Conservation (phyloP, 2,888 invertebrate species). For the Laothoe populi region DNA sequence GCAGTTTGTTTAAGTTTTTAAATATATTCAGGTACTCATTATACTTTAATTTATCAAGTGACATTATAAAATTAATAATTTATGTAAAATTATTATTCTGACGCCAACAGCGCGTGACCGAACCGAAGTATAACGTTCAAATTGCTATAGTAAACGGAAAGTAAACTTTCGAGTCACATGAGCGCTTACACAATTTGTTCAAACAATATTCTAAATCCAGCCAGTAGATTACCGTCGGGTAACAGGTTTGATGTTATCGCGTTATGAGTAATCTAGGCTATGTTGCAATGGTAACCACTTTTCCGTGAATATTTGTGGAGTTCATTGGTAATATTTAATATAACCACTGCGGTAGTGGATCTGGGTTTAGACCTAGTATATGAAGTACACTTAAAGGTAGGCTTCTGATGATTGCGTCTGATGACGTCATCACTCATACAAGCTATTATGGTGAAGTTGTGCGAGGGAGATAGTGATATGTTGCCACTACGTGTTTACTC, state of each 20-base stretch:
- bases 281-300: conserved; percentile 20
- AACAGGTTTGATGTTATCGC: conserved; percentile 23
- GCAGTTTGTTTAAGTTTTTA: too few relatives aligned
- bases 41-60: too few relatives aligned
- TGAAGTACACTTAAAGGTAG: too few relatives aligned
- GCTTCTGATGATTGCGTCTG: too few relatives aligned
- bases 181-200: conserved; percentile 3
- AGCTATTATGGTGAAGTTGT: too few relatives aligned
- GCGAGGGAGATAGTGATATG: too few relatives aligned
- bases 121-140: not conserved
- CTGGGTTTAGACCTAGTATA: not conserved
- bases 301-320: conserved; percentile 4
- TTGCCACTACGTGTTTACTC: too few relatives aligned
- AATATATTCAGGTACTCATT: too few relatives aligned
- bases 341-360: not conserved
- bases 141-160: not conserved
- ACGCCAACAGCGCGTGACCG: not conserved
- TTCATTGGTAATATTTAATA: not conserved
- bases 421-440: too few relatives aligned
- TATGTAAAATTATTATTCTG: not conserved
- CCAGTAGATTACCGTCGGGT: conserved; percentile 18
- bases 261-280: conserved; percentile 30
- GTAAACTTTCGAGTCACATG: conserved; percentile 17
- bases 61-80: too few relatives aligned
- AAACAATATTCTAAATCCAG: not conserved